Conservation (phyloP, 2,797 vertebrate genomes). For the Streptopelia turtur region DNA sequence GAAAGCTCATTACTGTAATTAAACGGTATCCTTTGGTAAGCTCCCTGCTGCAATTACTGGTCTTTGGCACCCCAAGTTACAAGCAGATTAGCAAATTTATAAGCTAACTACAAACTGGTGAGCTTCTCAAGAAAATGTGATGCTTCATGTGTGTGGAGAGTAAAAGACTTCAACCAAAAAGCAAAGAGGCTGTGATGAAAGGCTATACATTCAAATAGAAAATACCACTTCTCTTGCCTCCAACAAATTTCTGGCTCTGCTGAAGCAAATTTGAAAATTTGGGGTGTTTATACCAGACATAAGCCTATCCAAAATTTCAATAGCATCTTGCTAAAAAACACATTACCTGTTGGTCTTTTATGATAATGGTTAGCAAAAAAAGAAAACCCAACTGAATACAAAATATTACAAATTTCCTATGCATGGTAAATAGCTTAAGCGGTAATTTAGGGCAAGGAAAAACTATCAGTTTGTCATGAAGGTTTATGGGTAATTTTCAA, state of each 20-base stretch:
- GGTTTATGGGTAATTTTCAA: neutral
- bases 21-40: neutral
- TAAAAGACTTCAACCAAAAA: neutral
- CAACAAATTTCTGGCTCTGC: neutral
- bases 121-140: neutral
- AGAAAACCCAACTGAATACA: neutral
- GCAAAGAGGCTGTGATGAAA: neutral
- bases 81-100: neutral
- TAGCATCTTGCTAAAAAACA: neutral
- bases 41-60: neutral
- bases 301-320: neutral
- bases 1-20: neutral
- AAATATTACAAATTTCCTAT: neutral
- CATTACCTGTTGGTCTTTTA: neutral
- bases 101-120: neutral
- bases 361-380: neutral
- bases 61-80: neutral
- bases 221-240: neutral
- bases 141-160: neutral
- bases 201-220: neutral
- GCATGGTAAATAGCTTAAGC: neutral
- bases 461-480: neutral
- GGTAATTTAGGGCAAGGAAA: neutral
- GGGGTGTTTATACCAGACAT: neutral
- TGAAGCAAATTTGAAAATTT: neutral